Conservation (phyloP, 1,140 invertebrate species). For the Panulirus ornatus region DNA sequence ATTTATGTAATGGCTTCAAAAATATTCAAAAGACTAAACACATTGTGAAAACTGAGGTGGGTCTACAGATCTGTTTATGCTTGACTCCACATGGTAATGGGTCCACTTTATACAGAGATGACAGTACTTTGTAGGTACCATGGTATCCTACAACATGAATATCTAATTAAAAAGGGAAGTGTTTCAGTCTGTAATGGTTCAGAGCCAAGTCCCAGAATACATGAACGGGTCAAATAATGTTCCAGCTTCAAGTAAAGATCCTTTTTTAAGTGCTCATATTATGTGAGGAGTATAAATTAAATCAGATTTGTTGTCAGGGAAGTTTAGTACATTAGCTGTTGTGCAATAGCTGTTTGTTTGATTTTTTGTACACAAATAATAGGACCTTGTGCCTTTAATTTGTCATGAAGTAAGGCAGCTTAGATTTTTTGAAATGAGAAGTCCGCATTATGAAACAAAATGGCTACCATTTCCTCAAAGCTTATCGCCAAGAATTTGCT, state of each 20-base stretch:
- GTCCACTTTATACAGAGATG: not conserved
- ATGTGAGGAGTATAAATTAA: slow-evolving; percentile 5
- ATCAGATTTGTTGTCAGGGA: slow-evolving; percentile 27
- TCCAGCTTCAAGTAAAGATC: slow-evolving; percentile 21
- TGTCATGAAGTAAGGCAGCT: no score
- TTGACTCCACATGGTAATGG: slow-evolving; percentile 3
- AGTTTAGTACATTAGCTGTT: slow-evolving; percentile 6
- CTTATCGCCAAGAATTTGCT: no score
- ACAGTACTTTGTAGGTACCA: no score
- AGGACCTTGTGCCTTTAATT: no score
- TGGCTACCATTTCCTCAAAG: no score
- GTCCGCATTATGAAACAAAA: no score
- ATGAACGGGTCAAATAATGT: not conserved
- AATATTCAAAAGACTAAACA: not conserved
- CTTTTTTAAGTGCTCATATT: slow-evolving; percentile 29
- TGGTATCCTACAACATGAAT: no score
- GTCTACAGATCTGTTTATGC: not conserved
- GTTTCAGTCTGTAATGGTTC: no score
- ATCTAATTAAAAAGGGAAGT: no score
- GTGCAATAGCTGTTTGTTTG: no score
- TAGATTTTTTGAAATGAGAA: no score
- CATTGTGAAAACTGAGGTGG: not conserved
- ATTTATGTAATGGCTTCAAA: not conserved
- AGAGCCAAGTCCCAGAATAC: not conserved
- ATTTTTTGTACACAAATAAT: no score